Evolutionary conservation across 1,140 invertebrate species (phyloP).

Genomic region (Bombus superbus): DNA sequence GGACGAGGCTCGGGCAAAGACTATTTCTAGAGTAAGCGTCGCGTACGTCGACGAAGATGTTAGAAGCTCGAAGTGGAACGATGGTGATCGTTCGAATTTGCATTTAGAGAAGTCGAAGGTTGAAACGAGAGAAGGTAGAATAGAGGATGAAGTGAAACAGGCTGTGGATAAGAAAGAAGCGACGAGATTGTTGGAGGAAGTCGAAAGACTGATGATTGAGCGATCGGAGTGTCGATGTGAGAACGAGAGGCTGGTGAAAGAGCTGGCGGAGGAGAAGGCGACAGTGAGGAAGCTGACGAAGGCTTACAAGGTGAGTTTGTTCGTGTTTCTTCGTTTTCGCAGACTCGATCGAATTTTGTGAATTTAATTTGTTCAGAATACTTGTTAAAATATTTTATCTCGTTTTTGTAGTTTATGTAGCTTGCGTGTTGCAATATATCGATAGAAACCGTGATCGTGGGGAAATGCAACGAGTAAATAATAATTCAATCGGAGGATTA

Average conservation of each 20-base stretch:
- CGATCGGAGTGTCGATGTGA: slow-evolving; percentile 34
- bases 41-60: neutral
- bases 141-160: neutral
- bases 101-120: slow-evolving; percentile 44
- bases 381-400: neutral
- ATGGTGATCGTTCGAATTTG: slow-evolving; percentile 29
- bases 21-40: neutral
- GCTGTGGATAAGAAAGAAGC: slow-evolving; percentile 38
- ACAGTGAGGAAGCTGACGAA: slow-evolving; percentile 66
- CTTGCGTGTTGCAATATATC: neutral
- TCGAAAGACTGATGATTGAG: slow-evolving; percentile 59
- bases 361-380: too few species aligned
- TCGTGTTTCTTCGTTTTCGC: slow-evolving; percentile 15
- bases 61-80: slow-evolving; percentile 11
- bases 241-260: slow-evolving; percentile 69
- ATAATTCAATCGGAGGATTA: too few species aligned
- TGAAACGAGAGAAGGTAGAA: neutral
- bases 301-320: slow-evolving; percentile 70
- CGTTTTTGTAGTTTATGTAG: neutral
- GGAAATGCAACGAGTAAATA: too few species aligned
- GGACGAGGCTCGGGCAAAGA: neutral
- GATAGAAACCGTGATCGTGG: too few species aligned
- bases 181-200: slow-evolving; percentile 43
- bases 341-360: too few species aligned
- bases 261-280: slow-evolving; percentile 70